Evolutionary conservation across 2,113 vertebrate species (phyloP).

Genomic region (Sinosuthora webbiana): DNA sequence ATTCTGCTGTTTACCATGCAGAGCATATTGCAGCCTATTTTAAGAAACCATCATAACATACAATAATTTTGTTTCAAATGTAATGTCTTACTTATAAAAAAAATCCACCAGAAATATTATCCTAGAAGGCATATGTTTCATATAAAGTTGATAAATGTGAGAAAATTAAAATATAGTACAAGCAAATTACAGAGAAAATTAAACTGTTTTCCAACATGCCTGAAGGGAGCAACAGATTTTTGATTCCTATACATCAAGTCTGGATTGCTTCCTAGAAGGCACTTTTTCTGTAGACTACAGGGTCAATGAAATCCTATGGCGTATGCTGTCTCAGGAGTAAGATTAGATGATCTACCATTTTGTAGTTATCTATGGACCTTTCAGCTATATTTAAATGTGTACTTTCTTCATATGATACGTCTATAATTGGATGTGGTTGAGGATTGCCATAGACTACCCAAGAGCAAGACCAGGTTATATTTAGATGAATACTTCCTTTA

Average conservation of each 20-base stretch:
- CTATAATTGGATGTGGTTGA: neutral
- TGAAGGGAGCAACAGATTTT: conserved; percentile 10
- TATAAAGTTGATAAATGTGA: conserved; percentile 34
- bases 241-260: conserved; percentile 16
- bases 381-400: neutral
- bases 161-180: neutral
- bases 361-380: neutral
- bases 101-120: neutral
- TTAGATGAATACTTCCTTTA: neutral
- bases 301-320: neutral
- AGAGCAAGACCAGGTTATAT: neutral
- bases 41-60: neutral
- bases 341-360: neutral
- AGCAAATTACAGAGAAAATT: conserved; percentile 40
- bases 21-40: neutral
- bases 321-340: neutral
- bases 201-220: neutral
- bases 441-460: neutral
- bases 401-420: neutral
- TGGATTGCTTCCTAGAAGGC: neutral
- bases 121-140: neutral
- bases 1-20: neutral
- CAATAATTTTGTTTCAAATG: neutral
- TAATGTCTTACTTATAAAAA: neutral
- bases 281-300: neutral